Evolutionary conservation across 2,888 invertebrate species (phyloP).

Genomic region (Encarsia formosa): DNA sequence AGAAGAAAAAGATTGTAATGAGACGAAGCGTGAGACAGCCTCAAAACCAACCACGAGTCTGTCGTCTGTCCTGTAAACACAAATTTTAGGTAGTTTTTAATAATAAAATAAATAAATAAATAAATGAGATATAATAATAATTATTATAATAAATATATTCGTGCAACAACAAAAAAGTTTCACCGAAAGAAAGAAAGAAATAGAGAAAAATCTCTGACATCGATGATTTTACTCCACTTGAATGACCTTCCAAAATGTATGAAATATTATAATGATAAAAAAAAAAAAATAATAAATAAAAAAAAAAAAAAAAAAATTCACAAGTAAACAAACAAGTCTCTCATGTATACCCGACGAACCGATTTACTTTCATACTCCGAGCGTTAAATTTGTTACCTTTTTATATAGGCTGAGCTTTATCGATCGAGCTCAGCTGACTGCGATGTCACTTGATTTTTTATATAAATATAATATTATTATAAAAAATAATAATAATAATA

Average conservation of each 20-base stretch:
- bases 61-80: no score
- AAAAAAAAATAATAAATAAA: not conserved
- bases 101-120: conserved; percentile 9
- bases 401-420: conserved; percentile 47
- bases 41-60: no score
- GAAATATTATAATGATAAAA: no score
- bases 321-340: conserved; percentile 17
- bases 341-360: conserved; percentile 14
- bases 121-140: conserved; percentile 1
- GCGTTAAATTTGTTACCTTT: conserved; percentile 48
- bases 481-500: conserved; percentile 9
- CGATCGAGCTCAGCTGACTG: conserved; percentile 43
- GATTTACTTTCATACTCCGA: conserved; percentile 47
- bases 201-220: conserved; percentile 12
- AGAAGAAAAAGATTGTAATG: no score
- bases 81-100: conserved; percentile 17
- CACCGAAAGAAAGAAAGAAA: conserved; percentile 21
- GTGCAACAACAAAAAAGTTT: not conserved
- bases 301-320: conserved; percentile 12
- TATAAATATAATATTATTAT: conserved; percentile 29
- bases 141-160: not conserved
- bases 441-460: conserved; percentile 46
- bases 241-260: conserved; percentile 15
- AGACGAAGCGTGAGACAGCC: no score
- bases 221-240: conserved; percentile 10